Base-by-base conservation (phyloP, 1,140 invertebrate genomes). In the Drosophila melanogaster region DNA sequence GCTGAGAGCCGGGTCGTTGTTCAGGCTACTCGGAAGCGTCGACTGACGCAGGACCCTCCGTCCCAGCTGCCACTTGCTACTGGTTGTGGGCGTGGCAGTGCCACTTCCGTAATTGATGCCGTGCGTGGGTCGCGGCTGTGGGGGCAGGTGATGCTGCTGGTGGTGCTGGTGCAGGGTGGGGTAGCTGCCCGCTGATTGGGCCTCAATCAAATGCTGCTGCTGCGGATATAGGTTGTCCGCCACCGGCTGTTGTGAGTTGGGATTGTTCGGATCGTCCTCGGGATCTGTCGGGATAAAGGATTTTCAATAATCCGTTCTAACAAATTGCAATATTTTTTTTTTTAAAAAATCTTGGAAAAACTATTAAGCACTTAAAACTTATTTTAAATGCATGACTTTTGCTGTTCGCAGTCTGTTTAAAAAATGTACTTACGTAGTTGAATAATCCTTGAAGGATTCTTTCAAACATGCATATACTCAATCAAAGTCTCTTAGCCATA, bases 201-300 rank as follows among this genome's bases (percentile, higher is more conserved):
- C 73, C 41, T 91, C 85, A 33, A 89, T 91, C 4, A 92, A 67
- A 49, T 91, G 89, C 51, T 90, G 67, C 49, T 92, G 91, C 61
- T 92, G 91, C 10, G 87, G 90, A 84, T 91, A 91, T 11, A 92
- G 61, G 57, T 92, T 92, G 46, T 92, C 81, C 14, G 57, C 85
- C 43, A 90, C 77, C 15, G 81, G 61, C 37, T 87, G 86, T 71
- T 91, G 87, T 12, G 78, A 51, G 44, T 89, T 92, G 19, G 84
- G 84, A 83, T 92, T 92, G 14, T 92, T 91, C 4, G 91, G 90
- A 55, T 92, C 91, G 77, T 92, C 91, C 74, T 92, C 90, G 75
- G 91, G 91, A 77, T 92, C 91, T 92, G 56, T 17, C 0, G 30
- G 35, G 1, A 0, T 1, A 11, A 46, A 12, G 4, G 10, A 0